Base-by-base conservation (phyloP, 2,888 invertebrate species). In the Tortricodes alternella region DNA sequence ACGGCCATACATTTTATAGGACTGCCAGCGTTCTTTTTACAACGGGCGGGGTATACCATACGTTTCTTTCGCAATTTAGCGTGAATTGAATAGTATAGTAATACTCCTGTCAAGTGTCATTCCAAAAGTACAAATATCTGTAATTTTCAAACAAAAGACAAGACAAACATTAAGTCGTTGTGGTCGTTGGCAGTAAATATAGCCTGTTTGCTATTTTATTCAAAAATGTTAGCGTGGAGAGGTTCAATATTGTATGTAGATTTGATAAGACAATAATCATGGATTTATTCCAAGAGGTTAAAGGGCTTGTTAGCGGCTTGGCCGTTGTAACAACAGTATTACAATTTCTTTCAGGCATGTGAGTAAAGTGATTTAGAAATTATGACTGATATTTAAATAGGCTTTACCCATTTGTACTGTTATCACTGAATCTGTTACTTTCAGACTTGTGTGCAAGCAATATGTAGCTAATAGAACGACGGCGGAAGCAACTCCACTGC, bases 291-390 rank as follows among this genome's bases (percentile, higher is more conserved):
- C 53, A 67, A 38, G 70, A 76, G 49, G 59, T 69, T 27, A 80
- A 73, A 59, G 71, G 74, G 64, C 64, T 80, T 44, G 66, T 89
- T 23, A 80, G 85, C 43, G 70, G 67, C 60, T 63, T 83, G 61
- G 96, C 97, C 29, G 95, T 96, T 41, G 83, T 94, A 59, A 94
- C 95, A 62, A 96, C 97, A 11, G 93, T 97, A 65, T 84, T 96
- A 59, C 96, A 97, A 76, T 97, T 96, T 92, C 88, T 97, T 66
- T 95, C 96, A 58, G 97, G 97, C 88, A 92, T 93, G 97, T 97
- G 93, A 94, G 95, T 93, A n/a, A n/a, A n/a, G n/a, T 60, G 27
- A 52, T 35, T 49, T 16, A 38, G 8, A 44, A 29, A 15, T 15
- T n/a, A n/a, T n/a, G n/a, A n/a, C n/a, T n/a, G n/a, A 8, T 13